A percentile compares a stretch with the other conserved stretches of the same genome.
phyloP scores from a whole-genome alignment of 2,113 vertebrate genomes.

The Collichthys lucidus region DNA sequence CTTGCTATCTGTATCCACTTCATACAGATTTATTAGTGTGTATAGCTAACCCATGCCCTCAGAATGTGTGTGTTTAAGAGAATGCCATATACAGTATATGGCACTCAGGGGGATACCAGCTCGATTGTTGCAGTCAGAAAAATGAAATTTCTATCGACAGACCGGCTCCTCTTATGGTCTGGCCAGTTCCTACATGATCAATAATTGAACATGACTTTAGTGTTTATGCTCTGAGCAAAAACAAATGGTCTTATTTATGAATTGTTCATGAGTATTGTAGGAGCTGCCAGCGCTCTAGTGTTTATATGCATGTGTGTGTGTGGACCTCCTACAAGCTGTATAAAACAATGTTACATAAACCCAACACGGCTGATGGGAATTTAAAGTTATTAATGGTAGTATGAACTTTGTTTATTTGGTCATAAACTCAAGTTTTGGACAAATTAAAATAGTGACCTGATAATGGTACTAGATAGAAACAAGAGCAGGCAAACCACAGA shows the following conservation, averaged over 20 bases:
- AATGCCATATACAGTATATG: not conserved
- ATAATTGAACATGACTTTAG: slow-evolving; percentile 63
- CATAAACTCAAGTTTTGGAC: not conserved
- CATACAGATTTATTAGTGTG: not conserved
- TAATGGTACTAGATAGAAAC: not conserved
- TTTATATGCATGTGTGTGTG: not conserved
- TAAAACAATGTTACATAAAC: not conserved
- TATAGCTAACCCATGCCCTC: not conserved
- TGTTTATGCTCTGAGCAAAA: slow-evolving; percentile 65
- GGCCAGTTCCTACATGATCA: slow-evolving; percentile 41
- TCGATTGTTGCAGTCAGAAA: slow-evolving; percentile 20
- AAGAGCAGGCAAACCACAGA: not conserved
- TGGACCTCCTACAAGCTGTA: not conserved
- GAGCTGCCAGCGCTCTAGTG: slow-evolving; percentile 4
- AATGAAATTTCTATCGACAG: slow-evolving; percentile 37
- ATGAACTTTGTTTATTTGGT: not conserved
- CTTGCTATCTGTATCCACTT: slow-evolving; percentile 2
- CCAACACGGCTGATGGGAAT: not conserved
- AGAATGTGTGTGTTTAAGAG: not conserved
- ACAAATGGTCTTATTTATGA: slow-evolving; percentile 48
- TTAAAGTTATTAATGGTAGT: too few relatives aligned
- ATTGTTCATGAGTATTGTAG: slow-evolving; percentile 56
- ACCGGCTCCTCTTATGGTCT: slow-evolving; percentile 10
- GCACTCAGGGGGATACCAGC: not conserved
- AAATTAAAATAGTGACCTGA: not conserved